Evolutionary conservation across 1,140 invertebrate genomes (phyloP).

Genomic region (Tenebrio molitor): DNA sequence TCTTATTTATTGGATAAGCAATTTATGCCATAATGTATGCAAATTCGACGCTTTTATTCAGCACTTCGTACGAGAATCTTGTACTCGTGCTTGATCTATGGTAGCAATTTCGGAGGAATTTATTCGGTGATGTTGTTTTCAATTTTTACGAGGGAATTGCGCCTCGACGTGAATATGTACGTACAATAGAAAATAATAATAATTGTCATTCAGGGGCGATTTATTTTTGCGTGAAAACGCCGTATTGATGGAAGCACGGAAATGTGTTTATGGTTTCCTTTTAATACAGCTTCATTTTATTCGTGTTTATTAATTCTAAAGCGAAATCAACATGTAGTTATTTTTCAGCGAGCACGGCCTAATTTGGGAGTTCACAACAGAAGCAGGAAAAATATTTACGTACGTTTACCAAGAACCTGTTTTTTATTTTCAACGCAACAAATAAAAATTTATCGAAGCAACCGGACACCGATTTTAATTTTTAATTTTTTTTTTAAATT

Average conservation of each 20-base stretch:
- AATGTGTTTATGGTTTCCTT: constrained; percentile 29
- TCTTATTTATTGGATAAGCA: background rate
- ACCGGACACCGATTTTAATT: too few relatives aligned
- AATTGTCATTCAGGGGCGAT: background rate
- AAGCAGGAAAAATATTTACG: too few relatives aligned
- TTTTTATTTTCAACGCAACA: too few relatives aligned
- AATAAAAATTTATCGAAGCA: too few relatives aligned
- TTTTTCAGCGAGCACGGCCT: too few relatives aligned
- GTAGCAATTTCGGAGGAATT: constrained; percentile 22
- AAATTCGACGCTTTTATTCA: constrained; percentile 16
- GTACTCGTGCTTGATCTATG: constrained; percentile 10
- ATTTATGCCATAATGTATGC: constrained; percentile 10
- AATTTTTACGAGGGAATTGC: constrained; percentile 22
- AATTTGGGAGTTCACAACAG: too few relatives aligned
- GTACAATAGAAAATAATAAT: constrained; percentile 17
- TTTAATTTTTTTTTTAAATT: too few relatives aligned
- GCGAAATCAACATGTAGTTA: too few relatives aligned
- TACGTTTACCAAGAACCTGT: too few relatives aligned
- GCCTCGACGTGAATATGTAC: background rate
- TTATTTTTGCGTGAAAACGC: constrained; percentile 4
- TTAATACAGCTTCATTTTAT: constrained; percentile 26
- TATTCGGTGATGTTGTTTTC: constrained; percentile 3
- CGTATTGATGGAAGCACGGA: constrained; percentile 1
- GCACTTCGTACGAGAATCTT: background rate
- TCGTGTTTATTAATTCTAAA: constrained; percentile 10